Evolutionary conservation across 2,888 invertebrate species (phyloP).

Genomic region (Melangyna quadrimaculata): DNA sequence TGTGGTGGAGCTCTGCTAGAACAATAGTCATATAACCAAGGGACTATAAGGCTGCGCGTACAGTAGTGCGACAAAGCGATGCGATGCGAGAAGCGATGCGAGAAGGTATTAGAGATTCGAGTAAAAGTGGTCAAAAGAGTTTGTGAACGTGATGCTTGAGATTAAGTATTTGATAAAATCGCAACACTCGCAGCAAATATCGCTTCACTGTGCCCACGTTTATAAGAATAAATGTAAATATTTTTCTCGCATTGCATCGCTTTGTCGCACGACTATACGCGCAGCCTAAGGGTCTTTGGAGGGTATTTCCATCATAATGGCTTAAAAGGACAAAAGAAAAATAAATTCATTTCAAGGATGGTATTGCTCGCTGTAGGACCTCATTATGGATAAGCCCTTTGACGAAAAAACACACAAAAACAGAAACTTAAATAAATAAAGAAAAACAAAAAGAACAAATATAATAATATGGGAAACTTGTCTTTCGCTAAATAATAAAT

Average conservation of each 20-base stretch:
- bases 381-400: slow-evolving; percentile 54
- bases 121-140: too few relatives aligned
- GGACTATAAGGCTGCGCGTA: too few relatives aligned
- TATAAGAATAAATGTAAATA: too few relatives aligned
- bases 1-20: neutral
- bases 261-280: too few relatives aligned
- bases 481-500: neutral
- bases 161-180: too few relatives aligned
- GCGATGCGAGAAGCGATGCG: too few relatives aligned
- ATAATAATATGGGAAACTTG: neutral
- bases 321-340: slow-evolving; percentile 55
- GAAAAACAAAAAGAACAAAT: neutral
- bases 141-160: too few relatives aligned
- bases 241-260: too few relatives aligned
- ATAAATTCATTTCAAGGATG: slow-evolving; percentile 53
- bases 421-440: neutral
- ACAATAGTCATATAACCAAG: neutral
- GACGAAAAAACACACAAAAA: slow-evolving; percentile 12
- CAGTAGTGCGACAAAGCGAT: too few relatives aligned
- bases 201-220: too few relatives aligned
- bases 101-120: too few relatives aligned
- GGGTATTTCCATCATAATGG: slow-evolving; percentile 38
- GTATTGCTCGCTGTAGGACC: slow-evolving; percentile 52
- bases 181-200: too few relatives aligned
- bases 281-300: slow-evolving; percentile 9